These are phyloP conservation scores for Thysanoteuthis rhombus DNA, from an alignment of 2,888 invertebrate genomes.

Conservation along the genomic window DNA sequence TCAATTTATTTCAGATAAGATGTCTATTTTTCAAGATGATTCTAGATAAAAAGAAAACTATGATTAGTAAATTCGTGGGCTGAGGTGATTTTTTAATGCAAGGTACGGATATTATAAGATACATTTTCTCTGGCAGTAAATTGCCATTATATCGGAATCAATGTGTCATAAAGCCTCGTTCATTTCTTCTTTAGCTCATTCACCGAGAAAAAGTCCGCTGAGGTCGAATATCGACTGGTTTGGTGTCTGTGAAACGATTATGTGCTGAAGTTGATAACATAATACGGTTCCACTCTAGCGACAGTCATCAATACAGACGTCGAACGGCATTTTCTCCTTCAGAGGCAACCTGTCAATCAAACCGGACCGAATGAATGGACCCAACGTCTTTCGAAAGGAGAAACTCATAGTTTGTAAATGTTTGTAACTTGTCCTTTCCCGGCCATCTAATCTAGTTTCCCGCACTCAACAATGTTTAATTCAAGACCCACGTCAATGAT, in stretches of 20 bases:
- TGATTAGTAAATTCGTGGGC: too few species aligned
- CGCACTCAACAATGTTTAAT: neutral
- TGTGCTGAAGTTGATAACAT: neutral
- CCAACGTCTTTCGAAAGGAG: neutral
- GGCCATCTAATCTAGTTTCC: constrained; percentile 24
- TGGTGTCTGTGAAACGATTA: neutral
- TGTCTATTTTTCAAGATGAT: too few species aligned
- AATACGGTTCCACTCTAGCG: neutral
- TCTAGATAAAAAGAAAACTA: too few species aligned
- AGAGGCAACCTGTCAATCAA: constrained; percentile 22
- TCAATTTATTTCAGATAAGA: too few species aligned
- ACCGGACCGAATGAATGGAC: neutral
- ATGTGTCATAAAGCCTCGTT: neutral
- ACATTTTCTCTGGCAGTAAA: neutral
- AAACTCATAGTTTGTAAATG: constrained; percentile 25
- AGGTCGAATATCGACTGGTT: neutral
- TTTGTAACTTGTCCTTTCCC: constrained; percentile 24
- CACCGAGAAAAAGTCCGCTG: neutral
- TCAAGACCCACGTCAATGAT: neutral
- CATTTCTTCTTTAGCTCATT: neutral
- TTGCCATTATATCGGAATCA: neutral
- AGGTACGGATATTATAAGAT: too few species aligned
- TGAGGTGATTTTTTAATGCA: too few species aligned
- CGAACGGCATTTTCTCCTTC: neutral
- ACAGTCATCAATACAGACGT: neutral